A percentile compares a stretch with the other conserved stretches of the same genome.
Evolutionary conservation across 2,113 vertebrate genomes (phyloP).

Genomic region (Gopherus evgoodei): DNA sequence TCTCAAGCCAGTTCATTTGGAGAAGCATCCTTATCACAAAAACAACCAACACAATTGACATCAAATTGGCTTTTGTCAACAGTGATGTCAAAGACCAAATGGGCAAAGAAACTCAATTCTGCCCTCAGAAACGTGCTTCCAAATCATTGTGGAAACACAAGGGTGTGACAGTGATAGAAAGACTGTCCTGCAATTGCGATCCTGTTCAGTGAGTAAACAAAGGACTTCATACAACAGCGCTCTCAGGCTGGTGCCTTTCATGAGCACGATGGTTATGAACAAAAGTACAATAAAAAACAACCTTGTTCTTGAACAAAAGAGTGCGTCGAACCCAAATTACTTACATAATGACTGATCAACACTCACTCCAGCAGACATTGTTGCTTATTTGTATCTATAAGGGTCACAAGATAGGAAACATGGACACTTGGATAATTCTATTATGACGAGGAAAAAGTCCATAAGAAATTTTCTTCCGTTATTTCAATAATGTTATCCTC

Average conservation of each 20-base stretch:
- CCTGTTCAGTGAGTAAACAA: background rate
- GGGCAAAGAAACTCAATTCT: background rate
- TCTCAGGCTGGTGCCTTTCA: background rate
- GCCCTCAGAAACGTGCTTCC: background rate
- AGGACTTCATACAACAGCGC: background rate
- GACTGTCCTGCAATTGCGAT: background rate
- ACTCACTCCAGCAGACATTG: background rate
- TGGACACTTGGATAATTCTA: background rate
- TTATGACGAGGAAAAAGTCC: conserved; percentile 15
- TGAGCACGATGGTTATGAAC: background rate
- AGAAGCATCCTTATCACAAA: background rate
- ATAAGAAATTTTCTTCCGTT: conserved; percentile 8
- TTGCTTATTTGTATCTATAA: background rate
- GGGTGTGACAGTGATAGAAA: background rate
- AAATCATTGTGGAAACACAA: background rate
- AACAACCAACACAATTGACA: background rate
- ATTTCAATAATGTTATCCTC: conserved; percentile 26
- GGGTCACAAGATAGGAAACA: background rate
- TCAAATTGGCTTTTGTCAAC: background rate
- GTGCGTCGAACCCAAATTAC: background rate
- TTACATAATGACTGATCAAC: background rate
- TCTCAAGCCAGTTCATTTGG: background rate
- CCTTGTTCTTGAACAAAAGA: background rate
- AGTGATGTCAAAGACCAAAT: background rate
- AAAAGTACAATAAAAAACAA: background rate